These are phyloP conservation scores for Actinia tenebrosa DNA, from an alignment of 64 coral and sea anemone species.

Conservation along the genomic window DNA sequence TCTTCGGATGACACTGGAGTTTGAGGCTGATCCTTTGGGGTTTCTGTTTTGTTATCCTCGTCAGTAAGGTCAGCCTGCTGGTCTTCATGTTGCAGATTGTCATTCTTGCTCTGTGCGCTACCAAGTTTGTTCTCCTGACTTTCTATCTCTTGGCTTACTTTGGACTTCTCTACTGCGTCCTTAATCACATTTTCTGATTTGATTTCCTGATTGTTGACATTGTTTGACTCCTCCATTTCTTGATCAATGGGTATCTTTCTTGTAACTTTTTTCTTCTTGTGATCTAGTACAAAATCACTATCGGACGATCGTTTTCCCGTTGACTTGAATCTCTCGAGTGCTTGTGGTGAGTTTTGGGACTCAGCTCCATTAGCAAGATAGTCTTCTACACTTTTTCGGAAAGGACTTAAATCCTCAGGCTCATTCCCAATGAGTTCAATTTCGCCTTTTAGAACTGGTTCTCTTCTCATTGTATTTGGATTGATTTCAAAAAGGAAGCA, in stretches of 20 bases:
- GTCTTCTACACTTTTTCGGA: neutral
- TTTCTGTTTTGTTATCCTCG: neutral
- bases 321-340: neutral
- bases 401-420: neutral
- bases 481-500: conserved; percentile 51
- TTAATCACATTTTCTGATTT: no score
- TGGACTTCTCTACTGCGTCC: no score
- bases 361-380: neutral
- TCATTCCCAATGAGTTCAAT: neutral
- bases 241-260: no score
- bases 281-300: neutral
- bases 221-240: no score
- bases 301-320: neutral
- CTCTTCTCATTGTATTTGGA: neutral
- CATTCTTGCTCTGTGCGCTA: no score
- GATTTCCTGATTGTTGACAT: no score
- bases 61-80: neutral
- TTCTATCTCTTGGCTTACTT: no score
- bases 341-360: neutral
- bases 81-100: no score
- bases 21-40: neutral
- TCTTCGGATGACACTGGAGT: neutral
- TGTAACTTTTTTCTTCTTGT: neutral
- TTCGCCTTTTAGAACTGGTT: neutral
- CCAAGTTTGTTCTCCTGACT: no score